phyloP scores from a whole-genome alignment of 2,113 vertebrate genomes.

The Macrotus californicus region DNA sequence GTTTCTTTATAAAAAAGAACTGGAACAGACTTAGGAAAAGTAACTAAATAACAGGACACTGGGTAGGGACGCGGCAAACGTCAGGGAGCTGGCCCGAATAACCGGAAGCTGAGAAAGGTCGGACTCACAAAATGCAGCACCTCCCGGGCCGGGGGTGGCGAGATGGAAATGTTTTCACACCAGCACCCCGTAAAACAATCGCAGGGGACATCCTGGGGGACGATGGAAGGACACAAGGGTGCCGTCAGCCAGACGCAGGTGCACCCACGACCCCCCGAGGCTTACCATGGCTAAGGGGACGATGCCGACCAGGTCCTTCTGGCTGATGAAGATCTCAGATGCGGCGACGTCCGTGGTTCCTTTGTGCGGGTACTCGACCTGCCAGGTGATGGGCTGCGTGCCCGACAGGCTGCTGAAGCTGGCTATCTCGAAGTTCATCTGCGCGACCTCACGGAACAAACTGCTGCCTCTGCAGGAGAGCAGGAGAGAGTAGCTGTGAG shows the following conservation, averaged over 20 bases:
- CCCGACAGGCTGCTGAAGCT: slow-evolving; percentile 88
- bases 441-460: slow-evolving; percentile 86
- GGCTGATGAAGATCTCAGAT: slow-evolving; percentile 90
- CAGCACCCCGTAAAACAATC: accelerated
- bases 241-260: accelerated
- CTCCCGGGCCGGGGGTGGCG: accelerated
- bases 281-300: slow-evolving; percentile 96
- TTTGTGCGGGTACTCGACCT: slow-evolving; percentile 91
- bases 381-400: slow-evolving; percentile 93
- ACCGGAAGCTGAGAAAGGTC: background rate
- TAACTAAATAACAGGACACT: accelerated
- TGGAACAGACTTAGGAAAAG: accelerated
- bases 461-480: slow-evolving; percentile 82
- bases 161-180: accelerated
- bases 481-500: background rate
- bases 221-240: accelerated
- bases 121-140: accelerated
- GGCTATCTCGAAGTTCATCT: slow-evolving; percentile 92
- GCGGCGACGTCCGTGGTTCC: slow-evolving; percentile 82
- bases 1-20: background rate
- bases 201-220: accelerated
- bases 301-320: slow-evolving; percentile 91
- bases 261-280: accelerated
- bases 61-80: no score
- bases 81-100: background rate